Conservation (phyloP, 2,797 vertebrate genomes). For the Thalassophryne amazonica region DNA sequence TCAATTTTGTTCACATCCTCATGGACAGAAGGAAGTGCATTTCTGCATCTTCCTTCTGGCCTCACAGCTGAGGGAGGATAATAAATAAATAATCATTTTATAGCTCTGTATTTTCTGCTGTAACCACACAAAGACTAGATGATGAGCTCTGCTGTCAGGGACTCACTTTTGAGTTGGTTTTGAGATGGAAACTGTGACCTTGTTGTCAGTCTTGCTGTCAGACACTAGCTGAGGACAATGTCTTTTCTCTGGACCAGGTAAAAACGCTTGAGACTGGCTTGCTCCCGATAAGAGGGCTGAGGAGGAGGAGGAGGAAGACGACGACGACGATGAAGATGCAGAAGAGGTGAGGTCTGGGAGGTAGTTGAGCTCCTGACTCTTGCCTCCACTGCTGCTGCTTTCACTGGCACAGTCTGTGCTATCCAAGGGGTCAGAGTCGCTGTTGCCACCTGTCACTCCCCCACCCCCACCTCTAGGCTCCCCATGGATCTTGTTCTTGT, state of each 20-base stretch:
- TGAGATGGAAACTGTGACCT: slow-evolving; percentile 86
- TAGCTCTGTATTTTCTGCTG: neutral
- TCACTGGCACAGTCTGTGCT: slow-evolving; percentile 97
- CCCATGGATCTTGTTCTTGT: slow-evolving; percentile 97
- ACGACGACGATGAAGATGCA: slow-evolving; percentile 79
- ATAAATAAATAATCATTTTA: too few relatives aligned
- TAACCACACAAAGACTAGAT: neutral
- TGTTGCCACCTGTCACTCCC: slow-evolving; percentile 85
- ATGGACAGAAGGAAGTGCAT: too few relatives aligned
- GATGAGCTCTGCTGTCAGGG: neutral
- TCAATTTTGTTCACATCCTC: too few relatives aligned
- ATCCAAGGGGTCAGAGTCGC: slow-evolving; percentile 95
- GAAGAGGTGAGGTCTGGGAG: slow-evolving; percentile 78
- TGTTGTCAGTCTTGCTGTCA: slow-evolving; percentile 83
- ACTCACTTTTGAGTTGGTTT: slow-evolving; percentile 89
- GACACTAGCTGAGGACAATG: slow-evolving; percentile 78
- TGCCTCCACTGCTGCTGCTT: slow-evolving; percentile 91
- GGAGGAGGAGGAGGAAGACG: slow-evolving; percentile 75
- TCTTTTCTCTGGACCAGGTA: slow-evolving; percentile 79
- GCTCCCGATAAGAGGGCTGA: slow-evolving; percentile 68
- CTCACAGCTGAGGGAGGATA: too few relatives aligned
- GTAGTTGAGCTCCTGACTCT: slow-evolving; percentile 94
- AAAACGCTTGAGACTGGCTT: slow-evolving; percentile 49
- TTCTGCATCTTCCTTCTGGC: too few relatives aligned
- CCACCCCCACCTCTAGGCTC: slow-evolving; percentile 87